Percentiles rank a stretch among this genome's conserved stretches.
phyloP scores from a whole-genome alignment of 1,140 invertebrate species.

The Brachionus rubens region DNA sequence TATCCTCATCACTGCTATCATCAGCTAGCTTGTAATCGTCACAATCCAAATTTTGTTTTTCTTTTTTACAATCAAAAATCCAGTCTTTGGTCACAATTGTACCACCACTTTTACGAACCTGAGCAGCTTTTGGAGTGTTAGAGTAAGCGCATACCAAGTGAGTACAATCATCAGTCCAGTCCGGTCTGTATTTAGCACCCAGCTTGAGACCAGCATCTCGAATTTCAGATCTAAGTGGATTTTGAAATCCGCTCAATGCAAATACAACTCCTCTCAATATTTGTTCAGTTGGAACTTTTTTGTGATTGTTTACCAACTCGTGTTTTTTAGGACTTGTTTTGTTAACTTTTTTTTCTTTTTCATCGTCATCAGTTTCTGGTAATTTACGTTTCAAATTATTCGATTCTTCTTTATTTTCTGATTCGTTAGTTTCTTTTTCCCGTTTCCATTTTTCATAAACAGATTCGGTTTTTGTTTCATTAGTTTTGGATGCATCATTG shows the following conservation, averaged over 20 bases:
- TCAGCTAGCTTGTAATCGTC: slow-evolving; percentile 57
- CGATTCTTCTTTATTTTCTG: background rate
- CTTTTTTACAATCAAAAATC: slow-evolving; percentile 69
- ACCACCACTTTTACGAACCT: slow-evolving; percentile 63
- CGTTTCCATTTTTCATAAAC: slow-evolving; percentile 41
- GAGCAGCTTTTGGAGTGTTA: slow-evolving; percentile 76
- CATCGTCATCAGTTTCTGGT: background rate
- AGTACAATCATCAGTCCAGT: slow-evolving; percentile 73
- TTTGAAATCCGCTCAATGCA: slow-evolving; percentile 79
- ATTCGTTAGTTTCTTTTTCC: background rate
- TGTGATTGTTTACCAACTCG: too few species aligned
- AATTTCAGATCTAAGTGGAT: slow-evolving; percentile 71
- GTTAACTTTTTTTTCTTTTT: background rate
- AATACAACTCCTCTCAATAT: slow-evolving; percentile 70
- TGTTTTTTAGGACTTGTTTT: background rate
- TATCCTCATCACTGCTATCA: background rate
- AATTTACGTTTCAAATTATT: background rate
- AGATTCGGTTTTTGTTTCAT: slow-evolving; percentile 1
- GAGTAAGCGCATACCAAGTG: slow-evolving; percentile 83
- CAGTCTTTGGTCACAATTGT: slow-evolving; percentile 73
- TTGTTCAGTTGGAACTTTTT: slow-evolving; percentile 57
- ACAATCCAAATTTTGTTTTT: slow-evolving; percentile 71
- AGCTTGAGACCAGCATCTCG: slow-evolving; percentile 70
- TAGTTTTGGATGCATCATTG: background rate
- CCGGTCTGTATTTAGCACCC: slow-evolving; percentile 74